A percentile compares a stretch with the other conserved stretches of the same genome.
These are phyloP conservation scores for Cryptus armator DNA, from an alignment of 2,888 invertebrate genomes.

Conservation along the genomic window DNA sequence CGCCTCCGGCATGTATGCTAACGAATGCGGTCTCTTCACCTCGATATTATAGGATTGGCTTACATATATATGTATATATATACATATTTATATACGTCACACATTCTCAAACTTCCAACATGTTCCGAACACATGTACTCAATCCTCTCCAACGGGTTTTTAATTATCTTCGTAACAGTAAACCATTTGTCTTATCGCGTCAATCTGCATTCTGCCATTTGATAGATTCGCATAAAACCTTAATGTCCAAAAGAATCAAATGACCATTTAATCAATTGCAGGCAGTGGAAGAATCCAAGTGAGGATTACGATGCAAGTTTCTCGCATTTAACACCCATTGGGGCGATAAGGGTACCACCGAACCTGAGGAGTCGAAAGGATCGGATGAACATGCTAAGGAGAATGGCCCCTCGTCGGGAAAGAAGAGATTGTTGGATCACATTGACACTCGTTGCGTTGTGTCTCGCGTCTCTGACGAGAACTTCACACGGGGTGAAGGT, in stretches of 20 bases:
- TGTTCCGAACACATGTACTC: background rate
- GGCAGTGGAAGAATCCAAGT: constrained; percentile 54
- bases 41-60: constrained; percentile 10
- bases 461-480: constrained; percentile 70
- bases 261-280: background rate
- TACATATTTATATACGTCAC: too few species aligned
- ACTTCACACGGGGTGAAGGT: constrained; percentile 72
- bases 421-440: constrained; percentile 25
- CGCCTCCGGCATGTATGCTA: constrained; percentile 34
- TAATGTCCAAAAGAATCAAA: background rate
- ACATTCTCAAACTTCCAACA: too few species aligned
- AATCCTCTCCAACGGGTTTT: constrained; percentile 39
- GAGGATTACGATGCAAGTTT: constrained; percentile 64
- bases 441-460: constrained; percentile 71
- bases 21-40: constrained; percentile 46
- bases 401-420: constrained; percentile 60
- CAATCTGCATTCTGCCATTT: too few species aligned
- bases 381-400: constrained; percentile 54
- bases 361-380: constrained; percentile 33
- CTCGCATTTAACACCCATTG: constrained; percentile 53
- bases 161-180: constrained; percentile 28
- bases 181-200: background rate
- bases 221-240: too few species aligned
- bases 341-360: constrained; percentile 50
- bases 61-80: background rate